A percentile compares a stretch with the other conserved stretches of the same genome.
These are phyloP conservation scores for Drosophila sp. DNA, from an alignment of 1,140 invertebrate species.

Conservation along the genomic window DNA sequence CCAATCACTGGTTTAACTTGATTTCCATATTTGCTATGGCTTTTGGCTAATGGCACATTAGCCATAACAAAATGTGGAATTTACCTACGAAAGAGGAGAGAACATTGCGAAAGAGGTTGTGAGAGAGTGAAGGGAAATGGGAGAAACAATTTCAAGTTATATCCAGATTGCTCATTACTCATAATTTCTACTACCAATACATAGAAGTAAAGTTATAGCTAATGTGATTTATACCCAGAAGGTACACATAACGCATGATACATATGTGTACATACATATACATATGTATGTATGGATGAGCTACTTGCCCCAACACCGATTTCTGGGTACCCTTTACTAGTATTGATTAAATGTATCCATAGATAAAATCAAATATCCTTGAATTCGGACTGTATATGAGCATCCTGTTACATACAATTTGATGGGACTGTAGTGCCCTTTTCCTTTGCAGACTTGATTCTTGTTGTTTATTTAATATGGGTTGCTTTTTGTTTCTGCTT, in stretches of 20 bases:
- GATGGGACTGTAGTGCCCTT: not conserved
- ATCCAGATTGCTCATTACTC: constrained; percentile 17
- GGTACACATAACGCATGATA: not conserved
- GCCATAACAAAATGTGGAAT: constrained; percentile 16
- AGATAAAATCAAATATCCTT: not conserved
- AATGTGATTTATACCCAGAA: constrained; percentile 7
- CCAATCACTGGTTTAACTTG: constrained; percentile 20
- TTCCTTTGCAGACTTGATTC: not conserved
- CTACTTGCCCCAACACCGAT: too few relatives aligned
- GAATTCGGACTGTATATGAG: too few relatives aligned
- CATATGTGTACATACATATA: not conserved
- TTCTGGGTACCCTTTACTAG: too few relatives aligned
- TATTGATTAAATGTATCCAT: not conserved
- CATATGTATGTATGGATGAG: not conserved
- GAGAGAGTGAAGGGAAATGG: constrained; percentile 3
- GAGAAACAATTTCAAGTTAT: constrained; percentile 17
- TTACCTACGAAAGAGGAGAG: not conserved
- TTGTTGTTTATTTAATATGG: constrained; percentile 13
- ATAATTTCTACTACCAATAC: constrained; percentile 20
- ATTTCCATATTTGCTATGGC: constrained; percentile 13
- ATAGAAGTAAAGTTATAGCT: not conserved
- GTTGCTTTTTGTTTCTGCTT: constrained; percentile 7
- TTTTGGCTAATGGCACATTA: constrained; percentile 18
- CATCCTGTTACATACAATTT: not conserved
- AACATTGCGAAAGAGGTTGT: not conserved